Percentiles rank a stretch among this genome's conserved stretches.
Conservation (phyloP, 2,888 invertebrate species). For the Encarsia formosa region DNA sequence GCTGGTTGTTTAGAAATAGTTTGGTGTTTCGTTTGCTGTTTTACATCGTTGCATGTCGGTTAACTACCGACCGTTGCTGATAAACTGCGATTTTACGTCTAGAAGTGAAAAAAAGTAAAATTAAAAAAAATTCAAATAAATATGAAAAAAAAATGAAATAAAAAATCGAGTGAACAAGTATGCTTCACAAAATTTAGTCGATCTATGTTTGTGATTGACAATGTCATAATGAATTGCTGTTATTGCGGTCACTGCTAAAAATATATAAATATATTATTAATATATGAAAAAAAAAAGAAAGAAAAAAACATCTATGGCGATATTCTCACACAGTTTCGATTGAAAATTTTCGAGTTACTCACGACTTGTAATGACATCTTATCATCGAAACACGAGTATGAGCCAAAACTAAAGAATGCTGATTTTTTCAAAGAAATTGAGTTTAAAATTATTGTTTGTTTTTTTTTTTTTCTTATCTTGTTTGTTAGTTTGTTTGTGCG, state of each 20-base stretch:
- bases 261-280: neutral
- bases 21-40: constrained; percentile 50
- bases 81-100: constrained; percentile 27
- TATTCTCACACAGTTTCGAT: constrained; percentile 26
- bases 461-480: constrained; percentile 15
- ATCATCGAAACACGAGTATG: constrained; percentile 15
- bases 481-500: constrained; percentile 1
- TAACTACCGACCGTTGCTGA: constrained; percentile 23
- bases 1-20: constrained; percentile 45
- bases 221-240: constrained; percentile 32
- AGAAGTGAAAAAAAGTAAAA: constrained; percentile 19
- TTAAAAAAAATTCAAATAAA: too few species aligned
- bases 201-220: constrained; percentile 27
- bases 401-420: constrained; percentile 13
- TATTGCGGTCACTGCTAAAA: constrained; percentile 29
- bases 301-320: constrained; percentile 16
- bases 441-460: constrained; percentile 13
- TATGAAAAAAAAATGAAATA: too few species aligned
- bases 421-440: constrained; percentile 23
- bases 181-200: constrained; percentile 22
- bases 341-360: constrained; percentile 23
- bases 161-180: constrained; percentile 10
- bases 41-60: constrained; percentile 31
- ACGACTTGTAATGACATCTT: constrained; percentile 6
- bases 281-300: constrained; percentile 5